phyloP scores from a whole-genome alignment of 2,797 vertebrate genomes.

The Danionella dracula region DNA sequence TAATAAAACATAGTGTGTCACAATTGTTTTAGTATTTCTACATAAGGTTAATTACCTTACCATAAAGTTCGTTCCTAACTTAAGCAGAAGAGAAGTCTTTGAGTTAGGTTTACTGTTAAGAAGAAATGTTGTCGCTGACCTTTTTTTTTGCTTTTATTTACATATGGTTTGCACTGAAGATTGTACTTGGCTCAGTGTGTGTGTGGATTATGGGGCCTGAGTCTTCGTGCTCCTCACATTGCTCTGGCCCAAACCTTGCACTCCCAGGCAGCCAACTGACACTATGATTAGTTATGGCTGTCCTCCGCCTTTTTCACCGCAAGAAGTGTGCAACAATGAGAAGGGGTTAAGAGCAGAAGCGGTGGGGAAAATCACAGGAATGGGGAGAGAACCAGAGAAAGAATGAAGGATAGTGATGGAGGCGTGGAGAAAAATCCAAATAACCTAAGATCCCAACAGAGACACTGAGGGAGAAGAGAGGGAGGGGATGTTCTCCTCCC shows the following conservation, averaged over 20 bases:
- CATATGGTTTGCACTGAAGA: constrained; percentile 23
- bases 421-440: constrained; percentile 54
- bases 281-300: constrained; percentile 82
- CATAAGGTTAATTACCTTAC: not conserved
- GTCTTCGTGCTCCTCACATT: constrained; percentile 57
- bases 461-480: constrained; percentile 36
- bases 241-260: constrained; percentile 65
- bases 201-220: constrained; percentile 49
- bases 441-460: constrained; percentile 43
- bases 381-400: constrained; percentile 50
- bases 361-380: constrained; percentile 55
- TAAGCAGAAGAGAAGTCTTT: not conserved
- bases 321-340: constrained; percentile 58
- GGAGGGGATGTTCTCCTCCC: constrained; percentile 55
- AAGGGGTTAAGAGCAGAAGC: constrained; percentile 46
- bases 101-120: not conserved
- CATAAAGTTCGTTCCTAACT: not conserved
- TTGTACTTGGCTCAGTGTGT: constrained; percentile 20
- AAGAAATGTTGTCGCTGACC: not conserved
- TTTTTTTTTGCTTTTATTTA: constrained; percentile 15
- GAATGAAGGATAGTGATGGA: constrained; percentile 49
- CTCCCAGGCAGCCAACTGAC: constrained; percentile 79
- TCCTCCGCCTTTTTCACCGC: constrained; percentile 63
- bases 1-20: not conserved
- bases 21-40: not conserved